Base-by-base conservation (phyloP, 2,113 vertebrate species). In the Sardina pilchardus region DNA sequence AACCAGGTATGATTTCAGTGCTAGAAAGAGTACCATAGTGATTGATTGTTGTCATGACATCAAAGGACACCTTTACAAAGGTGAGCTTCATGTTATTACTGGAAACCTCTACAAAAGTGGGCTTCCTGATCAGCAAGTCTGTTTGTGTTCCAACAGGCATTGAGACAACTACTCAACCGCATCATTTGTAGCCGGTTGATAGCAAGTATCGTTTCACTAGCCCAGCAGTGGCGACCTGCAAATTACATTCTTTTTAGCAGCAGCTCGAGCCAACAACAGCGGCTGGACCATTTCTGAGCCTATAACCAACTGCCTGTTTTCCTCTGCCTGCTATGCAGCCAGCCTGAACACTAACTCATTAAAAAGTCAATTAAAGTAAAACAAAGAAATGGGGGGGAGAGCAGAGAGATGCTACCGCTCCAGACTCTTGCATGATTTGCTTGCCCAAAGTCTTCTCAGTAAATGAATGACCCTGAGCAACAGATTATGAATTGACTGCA, bases 281-380 rank as follows among this genome's bases (percentile, higher is more conserved):
- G 12, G 14, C 34, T 78, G 30, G 71, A 14, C 14, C 26, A 78
- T 1, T 30, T 78, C 34, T 78, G 34, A 34, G 30, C 14, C 12
- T 36, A 17, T 78, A 36, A 34, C 30, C 71, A 36, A 47, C 71
- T 36, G 71, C 71, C n/a, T 34, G 63, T 34, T 71, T 26, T 84
- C 42, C 50, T 90, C 85, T 81, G 85, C 85, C 85, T 83, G 84
- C 91, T 90, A 89, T 91, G 90, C 88, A 91, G 89, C 90, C 90
- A 91, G 84, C 88, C 87, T 90, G 92, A 91, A 90, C 91, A 87
- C 82, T 82, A 91, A 91, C 94, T 93, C 89, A 91, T 94, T 94
- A 94, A 94, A 95, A 95, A 94, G 91, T 93, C 91, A 93, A 94
- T 95, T 94, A 94, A 93, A 93, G 86, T 86, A 90, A 93, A 92